Evolutionary conservation across 2,888 invertebrate species (phyloP).

Genomic region (Apamea epomidion): DNA sequence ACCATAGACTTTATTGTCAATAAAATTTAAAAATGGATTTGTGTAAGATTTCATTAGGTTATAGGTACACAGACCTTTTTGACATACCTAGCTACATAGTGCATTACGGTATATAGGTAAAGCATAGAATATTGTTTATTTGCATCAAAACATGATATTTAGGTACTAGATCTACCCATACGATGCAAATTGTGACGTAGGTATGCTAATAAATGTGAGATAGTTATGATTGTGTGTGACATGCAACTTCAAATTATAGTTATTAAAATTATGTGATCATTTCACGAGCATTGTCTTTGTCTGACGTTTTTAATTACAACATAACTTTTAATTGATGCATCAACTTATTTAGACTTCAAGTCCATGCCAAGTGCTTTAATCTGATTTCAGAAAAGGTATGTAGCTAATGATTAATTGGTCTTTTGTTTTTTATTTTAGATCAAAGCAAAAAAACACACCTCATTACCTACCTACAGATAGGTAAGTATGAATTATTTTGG

Average conservation of each 20-base stretch:
- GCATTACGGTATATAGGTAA: not conserved
- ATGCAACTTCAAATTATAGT: not conserved
- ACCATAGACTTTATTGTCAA: not conserved
- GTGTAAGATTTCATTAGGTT: not conserved
- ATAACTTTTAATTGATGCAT: not conserved
- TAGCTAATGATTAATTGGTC: not conserved
- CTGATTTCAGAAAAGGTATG: not conserved
- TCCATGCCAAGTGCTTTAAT: not conserved
- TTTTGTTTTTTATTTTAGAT: not conserved
- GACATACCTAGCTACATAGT: not conserved
- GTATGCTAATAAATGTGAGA: not conserved
- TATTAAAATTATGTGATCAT: constrained; percentile 7
- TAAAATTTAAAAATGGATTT: not conserved
- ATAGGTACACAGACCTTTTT: not conserved
- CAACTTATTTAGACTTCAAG: not conserved
- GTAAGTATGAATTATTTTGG: not conserved
- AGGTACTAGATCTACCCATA: not conserved
- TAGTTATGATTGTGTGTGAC: not conserved
- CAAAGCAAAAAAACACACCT: not conserved
- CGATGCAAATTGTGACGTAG: not conserved
- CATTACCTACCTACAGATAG: not conserved
- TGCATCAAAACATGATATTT: not conserved
- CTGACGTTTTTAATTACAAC: not conserved
- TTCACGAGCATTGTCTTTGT: constrained; percentile 13
- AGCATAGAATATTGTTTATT: not conserved